Percentiles rank a stretch among this genome's conserved stretches.
Conservation (phyloP, 2,113 vertebrate genomes). For the Marmota monax region DNA sequence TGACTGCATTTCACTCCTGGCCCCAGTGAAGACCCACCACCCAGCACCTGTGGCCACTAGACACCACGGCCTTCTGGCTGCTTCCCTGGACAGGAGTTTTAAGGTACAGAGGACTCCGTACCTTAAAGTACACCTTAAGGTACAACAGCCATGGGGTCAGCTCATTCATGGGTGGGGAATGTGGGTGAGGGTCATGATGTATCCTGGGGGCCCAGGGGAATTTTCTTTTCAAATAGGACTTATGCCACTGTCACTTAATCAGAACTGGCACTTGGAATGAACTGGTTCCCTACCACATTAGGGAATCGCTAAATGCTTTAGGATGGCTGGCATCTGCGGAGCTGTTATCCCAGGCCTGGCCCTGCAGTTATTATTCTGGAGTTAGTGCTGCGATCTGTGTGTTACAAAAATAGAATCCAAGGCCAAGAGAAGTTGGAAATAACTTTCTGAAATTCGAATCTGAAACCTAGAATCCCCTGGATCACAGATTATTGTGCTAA, state of each 20-base stretch:
- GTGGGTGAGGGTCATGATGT: background rate
- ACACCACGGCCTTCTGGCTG: background rate
- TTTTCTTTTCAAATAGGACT: background rate
- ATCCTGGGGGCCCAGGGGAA: background rate
- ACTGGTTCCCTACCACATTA: background rate
- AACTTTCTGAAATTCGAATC: background rate
- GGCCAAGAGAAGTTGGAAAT: background rate
- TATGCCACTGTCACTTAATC: background rate
- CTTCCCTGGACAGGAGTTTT: background rate
- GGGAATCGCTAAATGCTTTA: background rate
- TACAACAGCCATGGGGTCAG: background rate
- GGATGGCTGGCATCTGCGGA: fast-evolving
- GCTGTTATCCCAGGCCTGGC: fast-evolving
- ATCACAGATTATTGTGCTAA: background rate
- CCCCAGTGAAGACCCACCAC: background rate
- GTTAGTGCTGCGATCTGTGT: background rate
- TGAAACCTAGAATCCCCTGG: background rate
- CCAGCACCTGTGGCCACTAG: background rate
- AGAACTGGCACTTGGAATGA: background rate
- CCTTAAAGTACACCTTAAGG: no score
- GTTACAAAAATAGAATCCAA: background rate
- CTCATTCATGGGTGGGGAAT: background rate
- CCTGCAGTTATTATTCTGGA: background rate
- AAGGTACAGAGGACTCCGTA: background rate
- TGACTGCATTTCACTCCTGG: background rate